phyloP scores from a whole-genome alignment of 1,140 invertebrate species.

The Apocrypta bakeri region DNA sequence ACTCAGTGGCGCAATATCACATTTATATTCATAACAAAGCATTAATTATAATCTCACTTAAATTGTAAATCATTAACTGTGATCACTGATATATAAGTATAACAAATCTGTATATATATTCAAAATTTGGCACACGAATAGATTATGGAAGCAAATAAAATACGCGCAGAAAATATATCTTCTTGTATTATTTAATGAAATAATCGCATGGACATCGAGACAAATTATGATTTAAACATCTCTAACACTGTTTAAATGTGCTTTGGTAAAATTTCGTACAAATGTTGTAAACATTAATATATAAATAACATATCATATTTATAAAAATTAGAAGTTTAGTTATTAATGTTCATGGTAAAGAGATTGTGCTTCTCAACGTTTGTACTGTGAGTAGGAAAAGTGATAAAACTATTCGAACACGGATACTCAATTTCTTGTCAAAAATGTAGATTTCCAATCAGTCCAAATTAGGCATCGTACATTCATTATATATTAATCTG shows the following conservation, averaged over 20 bases:
- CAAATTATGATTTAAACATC: background rate
- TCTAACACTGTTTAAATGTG: background rate
- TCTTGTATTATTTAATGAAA: no score
- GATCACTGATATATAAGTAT: background rate
- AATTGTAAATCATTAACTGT: background rate
- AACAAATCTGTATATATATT: no score
- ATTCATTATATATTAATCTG: background rate
- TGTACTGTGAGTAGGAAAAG: background rate
- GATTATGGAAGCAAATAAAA: background rate
- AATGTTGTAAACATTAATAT: background rate
- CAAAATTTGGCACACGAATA: background rate
- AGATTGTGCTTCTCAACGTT: no score
- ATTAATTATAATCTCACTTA: background rate
- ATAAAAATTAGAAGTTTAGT: background rate
- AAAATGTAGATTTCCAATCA: background rate
- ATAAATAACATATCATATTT: background rate
- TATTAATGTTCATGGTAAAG: no score
- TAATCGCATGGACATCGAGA: no score
- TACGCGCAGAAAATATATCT: no score
- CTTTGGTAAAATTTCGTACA: background rate
- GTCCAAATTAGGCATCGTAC: background rate
- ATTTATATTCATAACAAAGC: background rate
- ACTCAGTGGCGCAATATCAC: background rate
- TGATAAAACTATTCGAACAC: background rate
- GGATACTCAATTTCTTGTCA: background rate